A percentile compares a stretch with the other conserved stretches of the same genome.
Evolutionary conservation across 2,888 invertebrate genomes (phyloP).

Genomic region (Eurois occulta): DNA sequence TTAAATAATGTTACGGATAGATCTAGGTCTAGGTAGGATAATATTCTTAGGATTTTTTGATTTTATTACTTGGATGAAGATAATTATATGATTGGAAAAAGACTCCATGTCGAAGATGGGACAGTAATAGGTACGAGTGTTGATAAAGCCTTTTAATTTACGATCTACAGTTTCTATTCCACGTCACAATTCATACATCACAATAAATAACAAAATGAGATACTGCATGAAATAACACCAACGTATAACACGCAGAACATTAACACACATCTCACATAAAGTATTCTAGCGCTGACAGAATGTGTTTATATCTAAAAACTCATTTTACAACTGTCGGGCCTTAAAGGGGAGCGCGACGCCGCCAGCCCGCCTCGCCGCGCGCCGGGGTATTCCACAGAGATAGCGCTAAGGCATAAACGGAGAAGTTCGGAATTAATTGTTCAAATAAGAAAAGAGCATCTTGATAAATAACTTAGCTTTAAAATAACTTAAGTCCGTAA

Average conservation of each 20-base stretch:
- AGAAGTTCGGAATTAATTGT: constrained; percentile 46
- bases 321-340: constrained; percentile 62
- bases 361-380: too few relatives aligned
- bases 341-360: background rate
- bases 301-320: constrained; percentile 60
- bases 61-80: background rate
- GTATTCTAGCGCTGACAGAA: constrained; percentile 37
- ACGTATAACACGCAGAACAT: constrained; percentile 15
- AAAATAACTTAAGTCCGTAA: constrained; percentile 22
- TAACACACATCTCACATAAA: constrained; percentile 39
- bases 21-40: background rate
- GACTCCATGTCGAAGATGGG: background rate
- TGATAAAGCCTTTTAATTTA: background rate
- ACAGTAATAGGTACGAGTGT: background rate
- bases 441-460: constrained; percentile 23
- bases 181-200: background rate
- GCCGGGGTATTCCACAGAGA: constrained; percentile 20
- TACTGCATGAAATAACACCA: background rate
- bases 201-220: background rate
- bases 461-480: constrained; percentile 26
- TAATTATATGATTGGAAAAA: background rate
- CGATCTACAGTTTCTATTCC: background rate
- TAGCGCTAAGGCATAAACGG: constrained; percentile 19
- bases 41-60: background rate
- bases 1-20: background rate